Evolutionary conservation across 2,797 vertebrate species (phyloP).

Genomic region (Aphelocoma californica): DNA sequence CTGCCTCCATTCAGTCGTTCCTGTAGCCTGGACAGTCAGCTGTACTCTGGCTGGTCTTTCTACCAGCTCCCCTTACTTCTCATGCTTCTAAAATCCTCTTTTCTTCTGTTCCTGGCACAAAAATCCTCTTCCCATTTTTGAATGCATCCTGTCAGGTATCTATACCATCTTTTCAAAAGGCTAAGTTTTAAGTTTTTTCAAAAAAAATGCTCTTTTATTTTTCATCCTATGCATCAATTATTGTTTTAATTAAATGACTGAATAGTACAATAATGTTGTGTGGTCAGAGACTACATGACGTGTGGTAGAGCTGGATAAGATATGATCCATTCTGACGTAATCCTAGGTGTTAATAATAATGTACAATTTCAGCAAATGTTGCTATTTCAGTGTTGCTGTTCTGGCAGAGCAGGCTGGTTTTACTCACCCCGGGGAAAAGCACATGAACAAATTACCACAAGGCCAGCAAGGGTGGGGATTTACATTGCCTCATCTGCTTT

Average conservation of each 20-base stretch:
- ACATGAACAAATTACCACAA: not conserved
- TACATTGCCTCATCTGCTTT: slow-evolving; percentile 14
- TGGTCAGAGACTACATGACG: not conserved
- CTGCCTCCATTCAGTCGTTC: fast-evolving
- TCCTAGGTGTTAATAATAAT: slow-evolving; percentile 27
- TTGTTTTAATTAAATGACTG: slow-evolving; percentile 11
- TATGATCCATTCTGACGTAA: not conserved
- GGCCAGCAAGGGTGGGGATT: slow-evolving; percentile 8
- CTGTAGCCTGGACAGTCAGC: not conserved
- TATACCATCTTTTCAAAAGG: not conserved
- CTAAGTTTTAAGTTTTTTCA: not conserved
- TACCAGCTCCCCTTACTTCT: not conserved
- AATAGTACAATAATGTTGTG: not conserved
- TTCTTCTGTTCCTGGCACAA: not conserved
- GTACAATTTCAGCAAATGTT: not conserved
- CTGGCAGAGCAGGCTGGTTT: slow-evolving; percentile 13
- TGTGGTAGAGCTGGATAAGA: not conserved
- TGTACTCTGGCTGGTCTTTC: not conserved
- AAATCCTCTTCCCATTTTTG: not conserved
- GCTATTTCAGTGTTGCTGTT: not conserved
- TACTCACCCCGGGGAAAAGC: not conserved
- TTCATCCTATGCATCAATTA: not conserved
- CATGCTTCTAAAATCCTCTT: not conserved
- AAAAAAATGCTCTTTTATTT: not conserved
- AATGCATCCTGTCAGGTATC: not conserved